phyloP scores from a whole-genome alignment of 1,140 invertebrate genomes.

The Diachasmimorpha longicaudata region DNA sequence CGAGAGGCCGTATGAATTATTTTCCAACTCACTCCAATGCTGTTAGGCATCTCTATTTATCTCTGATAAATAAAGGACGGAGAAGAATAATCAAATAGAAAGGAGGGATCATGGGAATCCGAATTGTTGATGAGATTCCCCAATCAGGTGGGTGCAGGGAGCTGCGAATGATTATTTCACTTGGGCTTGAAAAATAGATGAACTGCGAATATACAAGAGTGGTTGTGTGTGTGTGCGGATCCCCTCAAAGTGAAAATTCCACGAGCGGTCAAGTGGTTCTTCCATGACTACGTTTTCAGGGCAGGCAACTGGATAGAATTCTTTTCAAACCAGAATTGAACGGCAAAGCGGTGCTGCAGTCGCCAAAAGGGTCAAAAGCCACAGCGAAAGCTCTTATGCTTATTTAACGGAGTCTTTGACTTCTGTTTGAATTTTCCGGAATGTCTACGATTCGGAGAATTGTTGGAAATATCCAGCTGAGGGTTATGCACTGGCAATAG shows the following conservation, averaged over 20 bases:
- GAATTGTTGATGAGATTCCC: not conserved
- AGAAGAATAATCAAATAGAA: not conserved
- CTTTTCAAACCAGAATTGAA: constrained; percentile 27
- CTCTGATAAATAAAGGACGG: not conserved
- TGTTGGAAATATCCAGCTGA: not conserved
- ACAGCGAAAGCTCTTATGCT: not conserved
- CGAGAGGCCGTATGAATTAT: not conserved
- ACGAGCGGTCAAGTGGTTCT: constrained; percentile 11
- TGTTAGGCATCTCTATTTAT: not conserved
- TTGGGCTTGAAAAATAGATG: not conserved
- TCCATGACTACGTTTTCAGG: constrained; percentile 18
- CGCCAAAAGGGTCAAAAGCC: not conserved
- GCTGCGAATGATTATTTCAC: not conserved
- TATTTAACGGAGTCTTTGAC: constrained; percentile 12
- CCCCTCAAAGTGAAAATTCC: constrained; percentile 14
- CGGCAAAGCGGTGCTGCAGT: not conserved
- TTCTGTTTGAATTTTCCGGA: not conserved
- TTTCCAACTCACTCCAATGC: not conserved
- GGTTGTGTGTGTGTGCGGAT: not conserved
- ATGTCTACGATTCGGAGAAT: not conserved
- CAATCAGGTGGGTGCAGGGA: not conserved
- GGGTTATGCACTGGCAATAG: no score
- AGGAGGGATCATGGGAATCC: not conserved
- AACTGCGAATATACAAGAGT: not conserved
- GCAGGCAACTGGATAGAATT: constrained; percentile 5